Percentiles rank a stretch among this genome's conserved stretches.
phyloP scores from a whole-genome alignment of 2,113 vertebrate species.

The Passer montanus region DNA sequence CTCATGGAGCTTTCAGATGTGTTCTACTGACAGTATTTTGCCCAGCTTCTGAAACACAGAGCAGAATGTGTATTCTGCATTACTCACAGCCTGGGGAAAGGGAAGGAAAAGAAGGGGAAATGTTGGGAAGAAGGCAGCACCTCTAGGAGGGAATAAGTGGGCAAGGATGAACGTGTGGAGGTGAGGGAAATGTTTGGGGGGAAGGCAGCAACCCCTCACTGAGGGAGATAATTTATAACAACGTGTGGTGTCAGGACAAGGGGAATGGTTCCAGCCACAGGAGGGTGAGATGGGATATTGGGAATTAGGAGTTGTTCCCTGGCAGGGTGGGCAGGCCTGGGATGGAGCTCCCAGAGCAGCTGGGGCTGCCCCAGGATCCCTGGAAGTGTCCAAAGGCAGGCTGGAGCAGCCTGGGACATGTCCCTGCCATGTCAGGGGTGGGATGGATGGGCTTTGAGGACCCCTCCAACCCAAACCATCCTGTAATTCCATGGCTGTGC shows the following conservation, averaged over 20 bases:
- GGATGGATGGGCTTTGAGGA: neutral
- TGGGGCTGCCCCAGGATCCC: neutral
- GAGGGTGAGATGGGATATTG: neutral
- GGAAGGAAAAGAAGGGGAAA: neutral
- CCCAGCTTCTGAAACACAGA: neutral
- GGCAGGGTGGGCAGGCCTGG: fast-evolving
- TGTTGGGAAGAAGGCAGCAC: neutral
- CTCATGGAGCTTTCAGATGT: neutral
- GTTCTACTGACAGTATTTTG: neutral
- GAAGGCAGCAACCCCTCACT: neutral
- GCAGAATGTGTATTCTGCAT: fast-evolving
- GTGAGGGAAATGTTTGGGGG: neutral
- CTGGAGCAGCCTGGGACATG: neutral
- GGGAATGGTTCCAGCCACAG: neutral
- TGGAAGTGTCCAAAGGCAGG: neutral
- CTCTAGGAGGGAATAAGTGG: neutral
- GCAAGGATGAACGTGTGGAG: neutral
- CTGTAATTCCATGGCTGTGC: neutral
- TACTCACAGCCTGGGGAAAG: neutral
- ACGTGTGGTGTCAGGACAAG: too few species aligned
- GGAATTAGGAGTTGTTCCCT: neutral
- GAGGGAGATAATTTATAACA: neutral
- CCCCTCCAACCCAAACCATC: neutral
- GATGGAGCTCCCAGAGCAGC: neutral
- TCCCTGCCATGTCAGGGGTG: neutral